Percentiles rank a stretch among this genome's conserved stretches.
These are phyloP conservation scores for Martes martes DNA, from an alignment of 2,113 vertebrate species.

Conservation along the genomic window DNA sequence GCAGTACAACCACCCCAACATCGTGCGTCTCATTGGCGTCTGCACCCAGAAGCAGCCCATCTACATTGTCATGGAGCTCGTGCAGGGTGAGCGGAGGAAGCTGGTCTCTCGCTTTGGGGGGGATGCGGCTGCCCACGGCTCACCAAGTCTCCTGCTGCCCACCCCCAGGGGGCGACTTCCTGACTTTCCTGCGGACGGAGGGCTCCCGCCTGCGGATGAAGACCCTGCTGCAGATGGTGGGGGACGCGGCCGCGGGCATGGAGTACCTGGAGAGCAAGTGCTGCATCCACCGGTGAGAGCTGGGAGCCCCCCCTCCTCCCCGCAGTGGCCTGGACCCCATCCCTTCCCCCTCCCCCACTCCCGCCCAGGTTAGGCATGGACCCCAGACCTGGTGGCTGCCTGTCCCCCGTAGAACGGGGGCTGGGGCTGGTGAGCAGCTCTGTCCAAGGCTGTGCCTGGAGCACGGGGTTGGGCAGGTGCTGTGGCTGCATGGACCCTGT, in stretches of 20 bases:
- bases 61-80: slow-evolving; percentile 98
- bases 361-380: not conserved
- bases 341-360: no score
- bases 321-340: not conserved
- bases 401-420: accelerated
- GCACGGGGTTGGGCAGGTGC: not conserved
- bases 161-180: slow-evolving; percentile 92
- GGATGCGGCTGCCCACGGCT: not conserved
- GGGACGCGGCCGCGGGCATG: slow-evolving; percentile 93
- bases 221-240: slow-evolving; percentile 91
- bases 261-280: slow-evolving; percentile 95
- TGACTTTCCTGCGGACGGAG: slow-evolving; percentile 91
- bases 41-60: slow-evolving; percentile 98
- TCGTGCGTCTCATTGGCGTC: slow-evolving; percentile 94
- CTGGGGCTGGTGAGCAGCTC: not conserved
- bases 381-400: accelerated
- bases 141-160: accelerated
- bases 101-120: accelerated
- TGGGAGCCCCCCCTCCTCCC: no score
- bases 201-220: slow-evolving; percentile 84
- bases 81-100: slow-evolving; percentile 85
- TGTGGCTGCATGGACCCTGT: accelerated
- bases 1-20: slow-evolving; percentile 96
- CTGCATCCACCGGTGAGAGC: slow-evolving; percentile 94
- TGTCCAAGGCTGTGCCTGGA: not conserved